Conservation (phyloP, 2,113 vertebrate genomes). For the Mixornis gularis region DNA sequence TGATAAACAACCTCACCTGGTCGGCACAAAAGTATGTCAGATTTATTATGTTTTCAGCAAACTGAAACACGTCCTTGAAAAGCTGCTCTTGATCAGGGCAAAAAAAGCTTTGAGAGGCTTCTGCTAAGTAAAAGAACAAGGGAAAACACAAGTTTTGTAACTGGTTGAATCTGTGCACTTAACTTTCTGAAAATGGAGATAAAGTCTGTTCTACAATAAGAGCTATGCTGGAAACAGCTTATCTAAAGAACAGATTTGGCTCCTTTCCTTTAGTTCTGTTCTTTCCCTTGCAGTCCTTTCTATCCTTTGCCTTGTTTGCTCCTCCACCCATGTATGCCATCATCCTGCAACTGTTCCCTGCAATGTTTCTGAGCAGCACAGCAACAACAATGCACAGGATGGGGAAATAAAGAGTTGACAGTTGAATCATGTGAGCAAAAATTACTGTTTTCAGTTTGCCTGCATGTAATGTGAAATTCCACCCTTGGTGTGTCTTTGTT, state of each 20-base stretch:
- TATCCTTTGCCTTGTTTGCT: not conserved
- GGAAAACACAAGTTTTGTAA: not conserved
- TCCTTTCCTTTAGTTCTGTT: not conserved
- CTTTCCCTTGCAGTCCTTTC: not conserved
- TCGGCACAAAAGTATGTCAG: fast-evolving
- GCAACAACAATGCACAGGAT: not conserved
- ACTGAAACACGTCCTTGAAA: not conserved
- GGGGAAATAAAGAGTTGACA: not conserved
- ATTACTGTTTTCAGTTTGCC: not conserved
- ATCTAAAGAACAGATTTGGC: not conserved
- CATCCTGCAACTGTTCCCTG: not conserved
- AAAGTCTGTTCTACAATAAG: not conserved
- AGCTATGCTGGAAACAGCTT: not conserved
- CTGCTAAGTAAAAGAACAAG: not conserved
- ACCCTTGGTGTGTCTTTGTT: not conserved
- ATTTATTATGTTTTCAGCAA: not conserved
- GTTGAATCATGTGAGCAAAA: not conserved
- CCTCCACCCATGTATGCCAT: not conserved
- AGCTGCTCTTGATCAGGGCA: not conserved
- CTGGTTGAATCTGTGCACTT: not conserved
- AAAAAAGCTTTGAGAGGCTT: not conserved
- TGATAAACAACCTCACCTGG: fast-evolving
- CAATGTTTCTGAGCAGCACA: not conserved
- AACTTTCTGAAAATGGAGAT: not conserved
- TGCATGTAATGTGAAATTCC: not conserved